Base-by-base conservation (phyloP, 1,140 invertebrate species). In the Eueides isabella region DNA sequence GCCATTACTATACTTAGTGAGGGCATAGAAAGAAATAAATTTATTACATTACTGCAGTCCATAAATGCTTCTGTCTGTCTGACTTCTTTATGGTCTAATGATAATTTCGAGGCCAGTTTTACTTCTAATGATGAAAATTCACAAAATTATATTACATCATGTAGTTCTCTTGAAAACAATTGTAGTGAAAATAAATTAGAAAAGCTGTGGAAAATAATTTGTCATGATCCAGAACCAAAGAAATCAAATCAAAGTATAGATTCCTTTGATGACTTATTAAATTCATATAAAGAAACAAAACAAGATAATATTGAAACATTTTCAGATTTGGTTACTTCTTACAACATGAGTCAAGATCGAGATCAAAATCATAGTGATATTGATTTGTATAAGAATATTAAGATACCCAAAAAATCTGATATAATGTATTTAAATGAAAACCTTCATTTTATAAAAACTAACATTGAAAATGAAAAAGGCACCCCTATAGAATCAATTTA, bases 1-100 rank as follows among this genome's bases (percentile, higher is more conserved):
- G 95, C 96, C 28, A 95, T 98, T 29, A 96, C 94, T 77, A 94
- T 97, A 67, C 82, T 96, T 23, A 92, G 94, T 61, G 89, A 95
- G 74, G 94, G 94, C 26, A 91, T 94, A 62, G 96, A 97, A 84
- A 67, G 94, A 61, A 75, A 84, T 14, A 93, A 89, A 66, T 96
- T 97, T 74, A 92, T 90, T 84, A 79, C 93, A 64, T 91, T 96
- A 68, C 83, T 97, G 35, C 69, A 79, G 70, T 68, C 79, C 30
- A 80, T 90, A 26, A 84, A 85, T 70, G 67, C 77, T 63, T 72
- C 79, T 70, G 71, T 86, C 19, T 77, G 81, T 55, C 68, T 93
- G 61, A 78, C 48, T 28, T 38, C 84, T 33, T 81, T 91, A 26
- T 92, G 89, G 90, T 63, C 61, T 30, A 6, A 63, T 14, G 29